Evolutionary conservation across 2,888 invertebrate genomes (phyloP).

Genomic region (Limnephilus marmoratus): DNA sequence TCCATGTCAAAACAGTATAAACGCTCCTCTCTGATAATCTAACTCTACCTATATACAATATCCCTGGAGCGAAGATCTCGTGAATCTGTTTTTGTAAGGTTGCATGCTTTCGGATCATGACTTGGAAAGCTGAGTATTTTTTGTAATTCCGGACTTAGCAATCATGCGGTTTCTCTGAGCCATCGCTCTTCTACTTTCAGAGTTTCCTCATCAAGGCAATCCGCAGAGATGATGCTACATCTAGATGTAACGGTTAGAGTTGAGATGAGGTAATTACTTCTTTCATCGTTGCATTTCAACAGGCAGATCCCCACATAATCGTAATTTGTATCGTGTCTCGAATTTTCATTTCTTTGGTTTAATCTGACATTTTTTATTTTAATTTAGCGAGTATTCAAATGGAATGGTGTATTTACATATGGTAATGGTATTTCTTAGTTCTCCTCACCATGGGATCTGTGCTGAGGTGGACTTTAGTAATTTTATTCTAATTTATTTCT

Average conservation of each 20-base stretch:
- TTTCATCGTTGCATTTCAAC: constrained; percentile 18
- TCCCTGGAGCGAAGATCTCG: no score
- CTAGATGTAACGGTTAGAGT: constrained; percentile 11
- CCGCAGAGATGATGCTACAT: constrained; percentile 24
- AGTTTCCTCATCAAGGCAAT: constrained; percentile 14
- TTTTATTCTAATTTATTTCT: no score
- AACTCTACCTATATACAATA: no score
- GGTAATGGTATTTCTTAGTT: no score
- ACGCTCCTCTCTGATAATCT: no score
- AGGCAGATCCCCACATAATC: background rate
- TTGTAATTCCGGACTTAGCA: constrained; percentile 26
- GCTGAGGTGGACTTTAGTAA: no score
- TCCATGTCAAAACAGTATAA: no score
- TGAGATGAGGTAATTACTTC: constrained; percentile 36
- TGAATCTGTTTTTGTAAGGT: no score
- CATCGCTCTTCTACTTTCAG: background rate
- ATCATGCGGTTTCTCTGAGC: constrained; percentile 37
- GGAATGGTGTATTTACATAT: no score
- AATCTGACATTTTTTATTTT: background rate
- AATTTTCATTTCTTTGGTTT: background rate
- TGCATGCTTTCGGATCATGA: background rate
- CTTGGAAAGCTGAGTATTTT: background rate
- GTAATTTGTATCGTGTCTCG: constrained; percentile 19
- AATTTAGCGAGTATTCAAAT: no score
- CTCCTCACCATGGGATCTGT: no score